Conservation (phyloP, 2,888 invertebrate genomes). For the Criorhina ranunculi region DNA sequence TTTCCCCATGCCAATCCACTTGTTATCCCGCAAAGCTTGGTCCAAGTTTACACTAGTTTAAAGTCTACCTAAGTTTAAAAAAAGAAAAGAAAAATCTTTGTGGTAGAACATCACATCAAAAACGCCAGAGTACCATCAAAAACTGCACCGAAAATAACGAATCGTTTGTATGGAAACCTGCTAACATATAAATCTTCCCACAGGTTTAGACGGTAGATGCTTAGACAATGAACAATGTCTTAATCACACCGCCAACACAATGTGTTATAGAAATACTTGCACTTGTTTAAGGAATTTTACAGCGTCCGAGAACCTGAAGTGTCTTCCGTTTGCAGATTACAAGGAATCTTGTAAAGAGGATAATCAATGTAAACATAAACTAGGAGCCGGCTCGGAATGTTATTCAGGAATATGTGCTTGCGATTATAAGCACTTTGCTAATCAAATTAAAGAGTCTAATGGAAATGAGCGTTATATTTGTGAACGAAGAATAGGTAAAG, state of each 20-base stretch:
- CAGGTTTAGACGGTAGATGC: slow-evolving; percentile 61
- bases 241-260: slow-evolving; percentile 64
- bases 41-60: too few relatives aligned
- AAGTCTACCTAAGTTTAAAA: too few relatives aligned
- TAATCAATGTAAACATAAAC: slow-evolving; percentile 77
- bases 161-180: too few relatives aligned
- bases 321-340: slow-evolving; percentile 76
- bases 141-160: too few relatives aligned
- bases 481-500: slow-evolving; percentile 61
- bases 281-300: slow-evolving; percentile 76
- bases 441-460: slow-evolving; percentile 42
- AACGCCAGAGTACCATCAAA: too few relatives aligned
- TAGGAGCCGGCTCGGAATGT: slow-evolving; percentile 78
- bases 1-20: too few relatives aligned
- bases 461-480: slow-evolving; percentile 49
- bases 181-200: neutral
- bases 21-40: too few relatives aligned
- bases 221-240: slow-evolving; percentile 77
- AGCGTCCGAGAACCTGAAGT: slow-evolving; percentile 60
- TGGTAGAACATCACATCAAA: too few relatives aligned
- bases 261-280: slow-evolving; percentile 74
- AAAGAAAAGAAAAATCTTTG: too few relatives aligned
- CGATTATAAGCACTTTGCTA: slow-evolving; percentile 73
- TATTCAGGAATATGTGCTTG: slow-evolving; percentile 77
- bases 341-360: slow-evolving; percentile 76